Conservation (phyloP, 2,888 invertebrate genomes). For the Aelia acuminata region DNA sequence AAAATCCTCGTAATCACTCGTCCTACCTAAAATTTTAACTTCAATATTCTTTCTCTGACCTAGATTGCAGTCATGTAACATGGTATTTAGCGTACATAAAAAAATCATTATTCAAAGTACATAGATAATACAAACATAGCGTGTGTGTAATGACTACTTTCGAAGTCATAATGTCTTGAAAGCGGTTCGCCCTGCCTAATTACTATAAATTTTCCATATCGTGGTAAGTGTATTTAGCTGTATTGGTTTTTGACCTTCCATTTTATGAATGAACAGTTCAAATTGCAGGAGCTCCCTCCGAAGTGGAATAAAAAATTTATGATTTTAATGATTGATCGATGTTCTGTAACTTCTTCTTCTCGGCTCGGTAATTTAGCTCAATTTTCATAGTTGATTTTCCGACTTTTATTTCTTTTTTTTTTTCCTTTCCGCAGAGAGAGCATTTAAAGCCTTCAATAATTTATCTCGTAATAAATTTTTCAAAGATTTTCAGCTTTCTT, state of each 20-base stretch:
- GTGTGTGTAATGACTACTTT: not conserved
- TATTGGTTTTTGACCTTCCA: slow-evolving; percentile 7
- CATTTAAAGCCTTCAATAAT: not conserved
- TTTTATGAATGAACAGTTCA: slow-evolving; percentile 30
- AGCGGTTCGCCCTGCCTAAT: not conserved
- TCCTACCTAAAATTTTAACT: no score
- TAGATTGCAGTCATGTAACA: no score
- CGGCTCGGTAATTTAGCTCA: not conserved
- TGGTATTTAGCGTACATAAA: not conserved
- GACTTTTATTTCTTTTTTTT: not conserved
- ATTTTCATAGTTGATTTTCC: slow-evolving; percentile 20
- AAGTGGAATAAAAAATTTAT: not conserved
- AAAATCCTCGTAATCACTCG: no score
- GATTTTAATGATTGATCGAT: slow-evolving; percentile 10
- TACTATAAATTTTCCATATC: not conserved
- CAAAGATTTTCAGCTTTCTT: not conserved
- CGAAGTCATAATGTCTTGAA: not conserved
- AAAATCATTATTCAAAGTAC: not conserved
- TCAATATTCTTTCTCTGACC: no score
- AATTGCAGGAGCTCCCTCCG: not conserved
- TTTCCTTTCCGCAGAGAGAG: not conserved
- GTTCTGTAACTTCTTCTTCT: slow-evolving; percentile 14
- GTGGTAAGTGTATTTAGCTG: not conserved
- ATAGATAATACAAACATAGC: not conserved
- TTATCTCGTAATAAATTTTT: not conserved